Percentiles rank a stretch among this genome's conserved stretches.
phyloP scores from a whole-genome alignment of 2,797 vertebrate genomes.

The Steatocranus sp. region DNA sequence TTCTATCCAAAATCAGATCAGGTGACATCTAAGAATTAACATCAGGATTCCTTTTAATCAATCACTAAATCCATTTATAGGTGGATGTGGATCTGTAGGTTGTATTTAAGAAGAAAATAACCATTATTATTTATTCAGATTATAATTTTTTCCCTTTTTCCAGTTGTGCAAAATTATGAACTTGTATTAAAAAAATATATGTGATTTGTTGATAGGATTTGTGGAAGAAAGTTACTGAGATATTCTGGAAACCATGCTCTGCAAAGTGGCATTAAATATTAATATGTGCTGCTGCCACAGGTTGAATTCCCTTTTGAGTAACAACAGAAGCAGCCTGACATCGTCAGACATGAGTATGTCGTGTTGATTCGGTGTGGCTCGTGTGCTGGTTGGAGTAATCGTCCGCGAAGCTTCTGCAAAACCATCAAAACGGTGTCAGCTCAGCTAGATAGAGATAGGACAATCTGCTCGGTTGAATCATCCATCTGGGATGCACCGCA shows the following conservation, averaged over 20 bases:
- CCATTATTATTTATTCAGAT: background rate
- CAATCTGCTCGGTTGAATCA: slow-evolving; percentile 50
- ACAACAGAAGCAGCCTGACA: slow-evolving; percentile 2
- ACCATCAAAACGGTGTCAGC: slow-evolving; percentile 55
- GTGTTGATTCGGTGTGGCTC: slow-evolving; percentile 36
- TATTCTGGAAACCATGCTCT: slow-evolving; percentile 4
- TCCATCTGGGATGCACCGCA: slow-evolving; percentile 36
- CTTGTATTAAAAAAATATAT: slow-evolving; percentile 14
- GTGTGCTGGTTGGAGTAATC: slow-evolving; percentile 42
- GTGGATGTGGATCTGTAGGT: background rate
- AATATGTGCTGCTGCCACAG: slow-evolving; percentile 20
- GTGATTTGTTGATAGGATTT: slow-evolving; percentile 14
- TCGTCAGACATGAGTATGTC: slow-evolving; percentile 4
- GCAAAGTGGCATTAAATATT: slow-evolving; percentile 10
- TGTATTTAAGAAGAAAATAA: background rate
- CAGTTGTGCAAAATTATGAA: background rate
- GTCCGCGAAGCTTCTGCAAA: slow-evolving; percentile 36
- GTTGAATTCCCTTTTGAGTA: slow-evolving; percentile 32
- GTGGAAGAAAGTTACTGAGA: background rate
- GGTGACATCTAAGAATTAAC: background rate
- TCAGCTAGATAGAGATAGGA: slow-evolving; percentile 52
- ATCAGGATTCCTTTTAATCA: background rate
- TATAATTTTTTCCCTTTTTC: background rate
- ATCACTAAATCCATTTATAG: background rate
- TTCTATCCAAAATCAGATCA: background rate